A percentile compares a stretch with the other conserved stretches of the same genome.
Evolutionary conservation across 2,113 vertebrate genomes (phyloP).

Genomic region (Sterna hirundo): DNA sequence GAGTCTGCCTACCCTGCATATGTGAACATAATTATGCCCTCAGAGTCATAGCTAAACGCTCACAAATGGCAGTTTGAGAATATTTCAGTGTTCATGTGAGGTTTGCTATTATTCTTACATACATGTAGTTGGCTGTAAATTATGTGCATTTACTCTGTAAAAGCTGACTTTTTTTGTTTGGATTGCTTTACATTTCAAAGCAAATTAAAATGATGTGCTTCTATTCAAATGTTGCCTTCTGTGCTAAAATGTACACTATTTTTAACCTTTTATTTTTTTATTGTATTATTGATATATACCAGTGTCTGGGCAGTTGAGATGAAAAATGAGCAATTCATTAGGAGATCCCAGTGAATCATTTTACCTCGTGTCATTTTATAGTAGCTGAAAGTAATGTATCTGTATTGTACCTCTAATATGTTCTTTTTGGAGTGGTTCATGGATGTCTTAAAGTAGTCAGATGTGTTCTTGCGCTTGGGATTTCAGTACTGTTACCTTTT

Average conservation of each 20-base stretch:
- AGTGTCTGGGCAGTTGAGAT: neutral
- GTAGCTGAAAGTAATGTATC: neutral
- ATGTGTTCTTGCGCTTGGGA: neutral
- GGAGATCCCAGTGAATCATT: neutral
- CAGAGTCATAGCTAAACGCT: conserved; percentile 48
- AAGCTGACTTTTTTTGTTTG: conserved; percentile 65
- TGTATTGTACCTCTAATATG: neutral
- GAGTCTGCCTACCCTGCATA: conserved; percentile 66
- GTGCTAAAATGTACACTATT: neutral
- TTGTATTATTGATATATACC: neutral
- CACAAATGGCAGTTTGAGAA: neutral
- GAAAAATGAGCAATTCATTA: neutral
- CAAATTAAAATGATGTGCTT: conserved; percentile 68
- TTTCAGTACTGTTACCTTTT: neutral
- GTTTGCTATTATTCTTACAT: conserved; percentile 66
- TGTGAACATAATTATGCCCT: conserved; percentile 69
- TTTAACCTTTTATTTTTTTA: neutral
- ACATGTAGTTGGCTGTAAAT: conserved; percentile 71
- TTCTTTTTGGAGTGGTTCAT: neutral
- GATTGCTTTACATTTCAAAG: conserved; percentile 68
- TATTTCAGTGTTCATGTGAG: conserved; percentile 57
- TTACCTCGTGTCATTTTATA: neutral
- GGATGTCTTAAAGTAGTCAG: neutral
- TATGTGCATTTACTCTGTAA: conserved; percentile 72
- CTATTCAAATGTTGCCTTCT: conserved; percentile 31